Evolutionary conservation across 2,113 vertebrate genomes (phyloP), one percentile per base, ranked within the genome.

Genomic region (Ceratotherium simum): DNA sequence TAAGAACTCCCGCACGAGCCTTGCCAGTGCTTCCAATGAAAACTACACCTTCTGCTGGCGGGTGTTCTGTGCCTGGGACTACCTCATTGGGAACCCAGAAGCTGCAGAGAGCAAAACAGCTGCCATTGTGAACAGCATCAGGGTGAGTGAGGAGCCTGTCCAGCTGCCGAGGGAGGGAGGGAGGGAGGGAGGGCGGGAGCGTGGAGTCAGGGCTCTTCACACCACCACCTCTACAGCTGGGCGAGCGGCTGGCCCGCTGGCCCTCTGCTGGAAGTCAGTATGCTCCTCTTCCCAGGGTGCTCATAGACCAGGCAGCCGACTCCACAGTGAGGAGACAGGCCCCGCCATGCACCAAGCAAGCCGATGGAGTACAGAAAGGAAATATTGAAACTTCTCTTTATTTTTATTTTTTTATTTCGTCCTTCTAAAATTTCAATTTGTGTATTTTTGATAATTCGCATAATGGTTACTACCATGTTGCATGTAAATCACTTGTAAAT

Each of bases 41-140:
- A 99, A 99, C 98, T 99, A 99, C 91, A 99, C 99, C 0, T 99
- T 99, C 98, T 99, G 99, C 95, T 99, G 99, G 99, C 98, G 99
- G 48, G 98, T 99, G 6, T 99, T 99, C 97, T 99, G 99, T 69
- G 99, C 99, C 69, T 99, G 99, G 99, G 99, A 99, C 96, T 99
- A 99, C 96, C 99, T 99, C 96, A 99, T 99, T 42, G 99, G 99
- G 70, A 99, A 99, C 98, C 99, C 99, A 0, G 99, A 99, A 97
- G 99, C 99, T 46, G 99, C 99, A 0, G 99, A 99, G 98, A 99
- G 99, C 98, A 99, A 99, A 98, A 99, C 99, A 3, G 99, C 99
- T 0, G 99, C 99, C 46, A 99, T 99, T 0, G 99, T 99, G 96
- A 99, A 99, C 98, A 99, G 99, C 99, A 99, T 99, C 98, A 98